Conservation (phyloP, 2,797 vertebrate species). For the Xiphorhynchus erythropygius region DNA sequence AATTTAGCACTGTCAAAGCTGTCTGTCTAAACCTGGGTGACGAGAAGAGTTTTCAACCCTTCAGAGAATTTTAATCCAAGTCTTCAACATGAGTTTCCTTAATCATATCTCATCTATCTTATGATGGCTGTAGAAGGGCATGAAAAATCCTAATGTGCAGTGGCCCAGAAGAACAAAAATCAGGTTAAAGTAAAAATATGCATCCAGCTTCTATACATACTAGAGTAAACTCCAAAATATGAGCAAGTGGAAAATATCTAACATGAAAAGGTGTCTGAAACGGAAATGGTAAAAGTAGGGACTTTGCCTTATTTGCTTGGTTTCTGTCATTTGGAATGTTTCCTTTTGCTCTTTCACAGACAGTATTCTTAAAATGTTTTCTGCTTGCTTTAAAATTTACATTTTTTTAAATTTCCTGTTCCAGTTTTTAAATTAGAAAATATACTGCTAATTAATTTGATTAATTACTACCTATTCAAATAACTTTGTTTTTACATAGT, state of each 20-base stretch:
- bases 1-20: constrained; percentile 45
- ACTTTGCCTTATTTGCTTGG: background rate
- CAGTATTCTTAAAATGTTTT: background rate
- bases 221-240: background rate
- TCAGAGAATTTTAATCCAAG: background rate
- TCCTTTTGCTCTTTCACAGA: background rate
- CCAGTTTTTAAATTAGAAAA: background rate
- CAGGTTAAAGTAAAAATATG: background rate
- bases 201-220: background rate
- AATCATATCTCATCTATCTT: background rate
- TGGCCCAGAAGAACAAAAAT: constrained; percentile 1
- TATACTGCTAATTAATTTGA: background rate
- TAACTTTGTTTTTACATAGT: background rate
- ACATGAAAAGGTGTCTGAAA: background rate
- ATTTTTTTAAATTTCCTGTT: background rate
- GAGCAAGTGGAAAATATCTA: background rate
- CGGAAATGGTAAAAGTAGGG: background rate
- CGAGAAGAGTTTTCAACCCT: constrained; percentile 44
- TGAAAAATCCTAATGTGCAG: background rate
- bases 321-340: background rate
- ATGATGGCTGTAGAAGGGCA: background rate
- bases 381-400: background rate
- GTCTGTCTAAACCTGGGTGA: background rate
- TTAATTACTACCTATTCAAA: background rate
- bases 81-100: constrained; percentile 24